These are phyloP conservation scores for Cephus pygmeus DNA, from an alignment of 2,888 invertebrate species.

Conservation along the genomic window DNA sequence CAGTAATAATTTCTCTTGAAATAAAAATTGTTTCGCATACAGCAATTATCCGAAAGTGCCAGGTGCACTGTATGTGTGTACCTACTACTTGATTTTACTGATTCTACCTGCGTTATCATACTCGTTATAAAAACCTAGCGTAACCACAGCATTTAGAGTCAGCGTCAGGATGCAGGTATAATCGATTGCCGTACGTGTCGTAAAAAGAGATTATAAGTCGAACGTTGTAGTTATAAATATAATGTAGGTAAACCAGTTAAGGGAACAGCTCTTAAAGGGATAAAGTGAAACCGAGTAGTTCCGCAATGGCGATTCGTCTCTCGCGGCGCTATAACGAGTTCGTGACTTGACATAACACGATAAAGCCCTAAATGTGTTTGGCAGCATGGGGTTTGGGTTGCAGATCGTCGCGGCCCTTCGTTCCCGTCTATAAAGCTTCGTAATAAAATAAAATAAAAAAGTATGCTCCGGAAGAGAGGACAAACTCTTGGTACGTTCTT, in stretches of 20 bases:
- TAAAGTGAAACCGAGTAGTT: conserved; percentile 54
- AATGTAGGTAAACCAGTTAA: conserved; percentile 54
- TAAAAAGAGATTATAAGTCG: background rate
- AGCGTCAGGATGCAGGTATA: background rate
- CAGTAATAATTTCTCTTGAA: background rate
- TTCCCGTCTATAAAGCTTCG: background rate
- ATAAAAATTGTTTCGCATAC: background rate
- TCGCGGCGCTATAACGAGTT: conserved; percentile 62
- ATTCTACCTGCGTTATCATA: background rate
- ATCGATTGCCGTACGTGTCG: background rate
- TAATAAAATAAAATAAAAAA: conserved; percentile 34
- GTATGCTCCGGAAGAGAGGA: conserved; percentile 43
- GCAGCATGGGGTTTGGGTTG: background rate
- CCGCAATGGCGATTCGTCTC: conserved; percentile 60
- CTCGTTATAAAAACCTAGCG: background rate
- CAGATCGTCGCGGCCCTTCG: background rate
- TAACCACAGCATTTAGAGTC: background rate
- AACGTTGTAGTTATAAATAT: background rate
- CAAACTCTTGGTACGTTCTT: conserved; percentile 26
- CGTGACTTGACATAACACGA: conserved; percentile 65
- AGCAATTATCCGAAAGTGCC: background rate
- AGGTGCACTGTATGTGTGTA: background rate
- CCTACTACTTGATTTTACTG: background rate
- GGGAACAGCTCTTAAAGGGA: conserved; percentile 28
- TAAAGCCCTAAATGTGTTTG: conserved; percentile 51